These are phyloP conservation scores for Diadema setosum DNA, from an alignment of 35 echinoderm and acorn worm genomes.

Conservation along the genomic window DNA sequence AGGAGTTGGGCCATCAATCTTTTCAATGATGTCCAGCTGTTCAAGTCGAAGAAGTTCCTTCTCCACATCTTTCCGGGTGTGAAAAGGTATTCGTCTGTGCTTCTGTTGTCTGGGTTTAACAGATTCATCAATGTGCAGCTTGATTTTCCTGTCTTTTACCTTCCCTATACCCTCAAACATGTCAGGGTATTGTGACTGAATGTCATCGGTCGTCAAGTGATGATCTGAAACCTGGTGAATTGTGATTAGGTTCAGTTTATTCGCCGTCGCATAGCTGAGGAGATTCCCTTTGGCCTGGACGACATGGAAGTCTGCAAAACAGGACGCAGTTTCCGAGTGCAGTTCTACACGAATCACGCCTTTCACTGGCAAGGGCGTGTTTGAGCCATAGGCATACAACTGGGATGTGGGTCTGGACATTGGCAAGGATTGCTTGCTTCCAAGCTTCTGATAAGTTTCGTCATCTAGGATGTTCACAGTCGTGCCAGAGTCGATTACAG, in stretches of 20 bases:
- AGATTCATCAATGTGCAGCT: conserved; percentile 37
- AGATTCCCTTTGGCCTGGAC: background rate
- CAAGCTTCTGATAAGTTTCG: background rate
- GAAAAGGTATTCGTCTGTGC: conserved; percentile 57
- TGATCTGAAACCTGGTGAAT: background rate
- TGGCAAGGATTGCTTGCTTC: background rate
- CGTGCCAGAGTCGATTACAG: conserved; percentile 24
- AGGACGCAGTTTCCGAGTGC: background rate
- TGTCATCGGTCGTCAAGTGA: background rate
- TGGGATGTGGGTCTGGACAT: background rate
- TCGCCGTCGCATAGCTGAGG: background rate
- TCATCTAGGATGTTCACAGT: conserved; percentile 4
- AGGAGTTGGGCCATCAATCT: conserved; percentile 39
- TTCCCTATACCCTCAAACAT: conserved; percentile 32
- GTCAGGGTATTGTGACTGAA: background rate
- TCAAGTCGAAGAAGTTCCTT: conserved; percentile 26
- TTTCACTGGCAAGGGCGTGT: background rate
- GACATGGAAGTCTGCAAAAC: background rate
- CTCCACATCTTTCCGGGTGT: conserved; percentile 50
- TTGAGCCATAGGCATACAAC: background rate
- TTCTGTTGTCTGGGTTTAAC: conserved; percentile 36
- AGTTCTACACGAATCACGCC: background rate
- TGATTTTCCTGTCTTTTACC: conserved; percentile 15
- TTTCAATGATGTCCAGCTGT: conserved; percentile 38
- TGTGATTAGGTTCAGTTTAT: background rate